These are phyloP conservation scores for Sinella curviseta DNA, from an alignment of 1,140 invertebrate species.

Conservation along the genomic window DNA sequence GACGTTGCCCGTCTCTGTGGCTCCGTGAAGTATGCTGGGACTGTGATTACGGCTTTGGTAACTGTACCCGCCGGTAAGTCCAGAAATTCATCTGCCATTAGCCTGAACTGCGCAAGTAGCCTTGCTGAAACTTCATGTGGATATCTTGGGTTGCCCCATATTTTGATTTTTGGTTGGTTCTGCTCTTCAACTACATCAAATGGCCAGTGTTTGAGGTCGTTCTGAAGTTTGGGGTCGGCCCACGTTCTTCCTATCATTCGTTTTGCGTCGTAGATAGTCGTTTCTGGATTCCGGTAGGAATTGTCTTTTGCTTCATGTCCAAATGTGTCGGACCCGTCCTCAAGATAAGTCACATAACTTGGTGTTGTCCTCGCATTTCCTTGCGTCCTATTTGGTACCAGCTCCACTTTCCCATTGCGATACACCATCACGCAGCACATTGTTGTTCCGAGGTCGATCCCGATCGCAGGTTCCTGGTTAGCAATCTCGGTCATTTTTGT, in stretches of 20 bases:
- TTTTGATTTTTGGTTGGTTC: too few relatives aligned
- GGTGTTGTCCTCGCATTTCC: not conserved
- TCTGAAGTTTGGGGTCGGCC: constrained; percentile 60
- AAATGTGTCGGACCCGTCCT: not conserved
- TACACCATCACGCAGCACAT: not conserved
- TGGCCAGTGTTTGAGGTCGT: constrained; percentile 62
- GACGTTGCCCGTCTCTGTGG: constrained; percentile 52
- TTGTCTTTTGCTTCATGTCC: not conserved
- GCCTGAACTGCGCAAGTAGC: too few relatives aligned
- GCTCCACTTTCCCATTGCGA: not conserved
- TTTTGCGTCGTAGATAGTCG: constrained; percentile 50
- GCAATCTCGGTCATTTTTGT: not conserved
- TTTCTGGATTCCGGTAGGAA: not conserved
- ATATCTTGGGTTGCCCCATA: too few relatives aligned
- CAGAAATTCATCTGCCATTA: constrained; percentile 39
- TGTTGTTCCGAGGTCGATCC: not conserved
- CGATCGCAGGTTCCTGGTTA: not conserved
- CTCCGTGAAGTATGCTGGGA: constrained; percentile 58
- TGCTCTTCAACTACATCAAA: too few relatives aligned
- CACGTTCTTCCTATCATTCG: constrained; percentile 63
- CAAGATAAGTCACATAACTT: not conserved
- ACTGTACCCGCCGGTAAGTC: constrained; percentile 12
- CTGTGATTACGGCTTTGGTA: constrained; percentile 54
- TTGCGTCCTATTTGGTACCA: not conserved
- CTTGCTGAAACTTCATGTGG: too few relatives aligned